A percentile compares a stretch with the other conserved stretches of the same genome.
Conservation (phyloP, 2,797 vertebrate species). For the Ctenopoma kingsleyae region DNA sequence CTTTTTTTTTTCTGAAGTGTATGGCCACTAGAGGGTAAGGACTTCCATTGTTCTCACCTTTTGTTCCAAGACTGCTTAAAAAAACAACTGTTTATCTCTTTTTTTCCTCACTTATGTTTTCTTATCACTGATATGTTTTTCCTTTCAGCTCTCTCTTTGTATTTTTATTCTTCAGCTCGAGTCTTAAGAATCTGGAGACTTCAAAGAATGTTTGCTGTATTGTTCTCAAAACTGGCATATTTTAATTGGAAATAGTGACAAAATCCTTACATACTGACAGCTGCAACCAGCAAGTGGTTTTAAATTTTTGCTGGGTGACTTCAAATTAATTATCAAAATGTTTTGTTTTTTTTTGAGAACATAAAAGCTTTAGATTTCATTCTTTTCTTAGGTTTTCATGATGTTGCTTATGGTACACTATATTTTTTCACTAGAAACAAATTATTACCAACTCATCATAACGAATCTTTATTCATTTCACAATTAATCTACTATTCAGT, state of each 20-base stretch:
- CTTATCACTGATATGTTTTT: slow-evolving; percentile 22
- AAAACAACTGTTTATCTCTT: slow-evolving; percentile 14
- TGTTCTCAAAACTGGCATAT: not conserved
- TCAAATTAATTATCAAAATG: not conserved
- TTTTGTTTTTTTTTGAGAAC: not conserved
- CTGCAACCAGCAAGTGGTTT: not conserved
- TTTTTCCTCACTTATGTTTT: slow-evolving; percentile 14
- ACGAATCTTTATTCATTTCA: no score
- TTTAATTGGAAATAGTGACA: not conserved
- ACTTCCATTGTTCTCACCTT: slow-evolving; percentile 60
- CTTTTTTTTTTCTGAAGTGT: slow-evolving; percentile 39
- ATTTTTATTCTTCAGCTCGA: not conserved
- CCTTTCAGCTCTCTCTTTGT: slow-evolving; percentile 16
- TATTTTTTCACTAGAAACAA: no score
- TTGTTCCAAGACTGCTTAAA: slow-evolving; percentile 32
- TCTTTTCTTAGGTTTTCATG: no score
- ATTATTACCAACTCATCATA: no score
- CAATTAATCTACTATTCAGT: no score
- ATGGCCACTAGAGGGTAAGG: slow-evolving; percentile 66
- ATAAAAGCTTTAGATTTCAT: no score
- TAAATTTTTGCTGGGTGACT: slow-evolving; percentile 2
- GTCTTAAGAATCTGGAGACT: not conserved
- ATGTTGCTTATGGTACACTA: no score
- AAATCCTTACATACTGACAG: not conserved
- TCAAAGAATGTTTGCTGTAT: slow-evolving; percentile 8